Evolutionary conservation across 2,888 invertebrate species (phyloP).

Genomic region (Aspidiotus rigidus): DNA sequence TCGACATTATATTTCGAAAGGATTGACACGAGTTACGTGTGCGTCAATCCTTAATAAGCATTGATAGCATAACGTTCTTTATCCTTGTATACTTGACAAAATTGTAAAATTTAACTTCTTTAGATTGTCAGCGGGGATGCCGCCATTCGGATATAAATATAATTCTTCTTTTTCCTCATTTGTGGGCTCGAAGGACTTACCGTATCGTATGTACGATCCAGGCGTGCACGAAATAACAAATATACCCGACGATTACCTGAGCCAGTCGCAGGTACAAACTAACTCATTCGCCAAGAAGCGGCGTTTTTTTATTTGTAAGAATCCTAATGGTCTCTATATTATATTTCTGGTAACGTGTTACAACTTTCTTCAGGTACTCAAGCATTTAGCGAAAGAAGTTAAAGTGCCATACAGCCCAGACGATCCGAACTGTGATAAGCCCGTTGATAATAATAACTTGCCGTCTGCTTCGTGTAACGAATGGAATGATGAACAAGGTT

Average conservation of each 20-base stretch:
- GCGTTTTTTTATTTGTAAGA: neutral
- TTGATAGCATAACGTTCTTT: too few relatives aligned
- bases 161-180: slow-evolving; percentile 13
- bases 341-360: neutral
- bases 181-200: slow-evolving; percentile 28
- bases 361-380: slow-evolving; percentile 50
- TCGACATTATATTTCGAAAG: too few relatives aligned
- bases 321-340: neutral
- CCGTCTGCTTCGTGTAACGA: slow-evolving; percentile 22
- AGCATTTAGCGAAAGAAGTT: slow-evolving; percentile 75
- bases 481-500: slow-evolving; percentile 35
- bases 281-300: neutral
- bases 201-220: slow-evolving; percentile 33
- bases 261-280: slow-evolving; percentile 56
- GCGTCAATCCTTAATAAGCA: too few relatives aligned
- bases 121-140: slow-evolving; percentile 24
- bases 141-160: slow-evolving; percentile 19
- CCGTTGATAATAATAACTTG: slow-evolving; percentile 15
- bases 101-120: too few relatives aligned
- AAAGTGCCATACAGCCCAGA: slow-evolving; percentile 38
- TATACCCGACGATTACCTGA: slow-evolving; percentile 74
- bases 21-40: too few relatives aligned
- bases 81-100: too few relatives aligned
- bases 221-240: slow-evolving; percentile 63
- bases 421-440: slow-evolving; percentile 24